Conservation (phyloP, 2,888 invertebrate species). For the Formica aserva region DNA sequence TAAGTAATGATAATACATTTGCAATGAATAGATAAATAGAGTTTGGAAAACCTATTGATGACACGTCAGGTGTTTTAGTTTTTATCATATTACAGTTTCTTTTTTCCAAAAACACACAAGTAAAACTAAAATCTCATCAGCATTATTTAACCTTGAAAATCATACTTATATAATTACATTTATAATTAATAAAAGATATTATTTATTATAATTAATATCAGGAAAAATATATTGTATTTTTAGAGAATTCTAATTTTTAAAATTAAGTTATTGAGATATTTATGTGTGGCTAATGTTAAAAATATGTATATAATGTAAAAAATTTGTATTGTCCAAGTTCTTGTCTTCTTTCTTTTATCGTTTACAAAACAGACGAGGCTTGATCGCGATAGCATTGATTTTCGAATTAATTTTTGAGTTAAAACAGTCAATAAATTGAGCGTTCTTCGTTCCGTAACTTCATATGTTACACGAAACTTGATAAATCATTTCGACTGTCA, state of each 20-base stretch:
- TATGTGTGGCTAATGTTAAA: not conserved
- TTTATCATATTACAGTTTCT: not conserved
- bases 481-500: slow-evolving; percentile 42
- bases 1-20: not conserved
- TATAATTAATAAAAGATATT: not conserved
- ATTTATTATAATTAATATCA: not conserved
- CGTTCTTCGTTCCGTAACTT: not conserved
- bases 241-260: not conserved
- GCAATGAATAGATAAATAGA: not conserved
- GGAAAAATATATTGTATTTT: not conserved
- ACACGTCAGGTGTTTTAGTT: not conserved
- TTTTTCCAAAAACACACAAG: not conserved
- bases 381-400: not conserved
- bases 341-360: not conserved
- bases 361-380: not conserved
- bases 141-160: not conserved
- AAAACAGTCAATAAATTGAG: slow-evolving; percentile 1
- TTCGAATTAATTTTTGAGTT: not conserved
- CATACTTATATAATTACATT: not conserved
- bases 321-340: not conserved
- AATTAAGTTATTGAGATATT: not conserved
- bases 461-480: slow-evolving; percentile 33
- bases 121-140: not conserved
- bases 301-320: not conserved
- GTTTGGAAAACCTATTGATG: not conserved